Evolutionary conservation across 1,140 invertebrate species (phyloP).

Genomic region (Papilio dardanus): DNA sequence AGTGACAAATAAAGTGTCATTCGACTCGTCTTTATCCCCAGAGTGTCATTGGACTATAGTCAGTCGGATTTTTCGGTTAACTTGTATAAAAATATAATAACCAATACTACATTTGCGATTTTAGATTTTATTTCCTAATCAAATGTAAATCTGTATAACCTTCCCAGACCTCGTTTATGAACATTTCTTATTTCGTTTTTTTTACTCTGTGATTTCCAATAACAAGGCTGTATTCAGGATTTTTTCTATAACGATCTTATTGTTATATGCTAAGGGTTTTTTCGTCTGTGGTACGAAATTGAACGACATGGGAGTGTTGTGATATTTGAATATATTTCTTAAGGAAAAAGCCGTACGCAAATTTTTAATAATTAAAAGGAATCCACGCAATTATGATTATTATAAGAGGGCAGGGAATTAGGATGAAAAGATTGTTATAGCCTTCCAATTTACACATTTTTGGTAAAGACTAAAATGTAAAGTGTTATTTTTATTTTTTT

Average conservation of each 20-base stretch:
- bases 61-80: no score
- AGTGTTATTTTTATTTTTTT: background rate
- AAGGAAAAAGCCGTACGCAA: background rate
- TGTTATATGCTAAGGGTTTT: background rate
- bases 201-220: background rate
- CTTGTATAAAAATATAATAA: background rate
- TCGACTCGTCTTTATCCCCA: no score
- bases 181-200: background rate
- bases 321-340: background rate
- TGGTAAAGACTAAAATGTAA: no score
- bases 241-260: background rate
- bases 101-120: background rate
- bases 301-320: background rate
- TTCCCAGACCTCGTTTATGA: background rate
- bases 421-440: no score
- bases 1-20: no score
- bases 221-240: background rate
- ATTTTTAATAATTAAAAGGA: background rate
- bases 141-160: background rate
- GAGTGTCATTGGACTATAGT: no score
- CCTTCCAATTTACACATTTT: no score
- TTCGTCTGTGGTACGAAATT: background rate
- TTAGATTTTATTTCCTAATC: background rate
- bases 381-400: no score
- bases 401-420: no score